Conservation (phyloP, 2,888 invertebrate species). For the Drosophila suboccidentalis region DNA sequence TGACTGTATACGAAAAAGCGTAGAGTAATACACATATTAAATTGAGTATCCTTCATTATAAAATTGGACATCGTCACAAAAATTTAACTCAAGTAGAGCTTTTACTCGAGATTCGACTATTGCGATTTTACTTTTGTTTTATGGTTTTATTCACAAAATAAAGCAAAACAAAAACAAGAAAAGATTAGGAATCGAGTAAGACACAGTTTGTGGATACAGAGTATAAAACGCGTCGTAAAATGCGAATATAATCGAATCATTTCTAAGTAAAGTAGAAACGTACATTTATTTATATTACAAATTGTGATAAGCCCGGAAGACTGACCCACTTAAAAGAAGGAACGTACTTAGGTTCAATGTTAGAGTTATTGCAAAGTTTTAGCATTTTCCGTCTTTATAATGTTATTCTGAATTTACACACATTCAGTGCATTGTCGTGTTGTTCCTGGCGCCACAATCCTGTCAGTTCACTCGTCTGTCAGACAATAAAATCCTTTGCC, state of each 20-base stretch:
- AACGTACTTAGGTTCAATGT: slow-evolving; percentile 37
- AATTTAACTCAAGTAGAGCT: too few species aligned
- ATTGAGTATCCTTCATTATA: too few species aligned
- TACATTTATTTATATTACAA: not conserved
- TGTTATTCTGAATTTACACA: slow-evolving; percentile 42
- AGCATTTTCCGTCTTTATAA: slow-evolving; percentile 48
- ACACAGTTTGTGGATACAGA: not conserved
- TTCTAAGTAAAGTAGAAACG: not conserved
- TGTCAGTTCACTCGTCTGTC: slow-evolving; percentile 31
- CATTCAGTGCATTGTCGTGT: slow-evolving; percentile 6
- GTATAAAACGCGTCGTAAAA: slow-evolving; percentile 7
- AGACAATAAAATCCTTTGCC: slow-evolving; percentile 50
- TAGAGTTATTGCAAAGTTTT: slow-evolving; percentile 34
- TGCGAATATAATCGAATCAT: not conserved
- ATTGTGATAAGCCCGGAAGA: slow-evolving; percentile 26
- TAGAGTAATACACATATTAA: too few species aligned
- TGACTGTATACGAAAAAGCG: too few species aligned
- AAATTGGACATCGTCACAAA: too few species aligned
- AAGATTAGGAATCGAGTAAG: not conserved
- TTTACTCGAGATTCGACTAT: too few species aligned
- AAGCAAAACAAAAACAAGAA: not conserved
- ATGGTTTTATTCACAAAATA: not conserved
- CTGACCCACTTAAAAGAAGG: slow-evolving; percentile 26
- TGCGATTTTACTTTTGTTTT: not conserved
- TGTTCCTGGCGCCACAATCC: slow-evolving; percentile 26